Evolutionary conservation across 1,140 invertebrate genomes (phyloP).

Genomic region (Sarcophaga bullata): DNA sequence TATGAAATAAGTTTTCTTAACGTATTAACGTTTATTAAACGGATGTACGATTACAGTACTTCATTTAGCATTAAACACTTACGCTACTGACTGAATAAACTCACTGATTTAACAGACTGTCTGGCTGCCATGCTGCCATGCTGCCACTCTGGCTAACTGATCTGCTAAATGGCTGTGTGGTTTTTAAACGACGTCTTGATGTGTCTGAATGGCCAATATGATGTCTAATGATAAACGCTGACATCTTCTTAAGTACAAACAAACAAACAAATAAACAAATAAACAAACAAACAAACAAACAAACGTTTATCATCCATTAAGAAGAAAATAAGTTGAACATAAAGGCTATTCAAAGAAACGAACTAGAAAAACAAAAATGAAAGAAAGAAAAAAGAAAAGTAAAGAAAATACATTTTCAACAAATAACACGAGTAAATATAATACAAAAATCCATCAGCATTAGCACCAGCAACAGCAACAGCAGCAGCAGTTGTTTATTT

Average conservation of each 20-base stretch:
- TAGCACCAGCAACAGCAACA: neutral
- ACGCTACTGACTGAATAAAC: neutral
- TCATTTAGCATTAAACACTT: constrained; percentile 27
- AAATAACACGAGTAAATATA: neutral
- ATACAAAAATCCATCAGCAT: neutral
- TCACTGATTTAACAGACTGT: neutral
- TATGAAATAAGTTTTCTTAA: neutral
- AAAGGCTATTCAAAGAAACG: neutral
- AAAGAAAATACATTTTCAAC: neutral
- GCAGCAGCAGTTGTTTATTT: neutral
- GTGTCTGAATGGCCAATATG: constrained; percentile 20
- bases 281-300: constrained; percentile 22
- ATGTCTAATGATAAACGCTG: constrained; percentile 31
- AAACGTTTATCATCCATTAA: neutral
- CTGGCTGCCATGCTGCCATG: neutral
- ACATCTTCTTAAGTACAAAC: constrained; percentile 36
- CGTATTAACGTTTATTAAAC: neutral
- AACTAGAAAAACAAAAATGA: neutral
- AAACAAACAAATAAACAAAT: constrained; percentile 3
- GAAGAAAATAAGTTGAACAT: neutral
- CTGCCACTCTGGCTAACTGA: no score
- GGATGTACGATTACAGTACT: constrained; percentile 32
- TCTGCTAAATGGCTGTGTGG: neutral
- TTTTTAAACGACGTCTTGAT: neutral
- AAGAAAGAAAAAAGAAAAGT: neutral